Base-by-base conservation (phyloP, 2,113 vertebrate species). In the Acrocephalus kingi region DNA sequence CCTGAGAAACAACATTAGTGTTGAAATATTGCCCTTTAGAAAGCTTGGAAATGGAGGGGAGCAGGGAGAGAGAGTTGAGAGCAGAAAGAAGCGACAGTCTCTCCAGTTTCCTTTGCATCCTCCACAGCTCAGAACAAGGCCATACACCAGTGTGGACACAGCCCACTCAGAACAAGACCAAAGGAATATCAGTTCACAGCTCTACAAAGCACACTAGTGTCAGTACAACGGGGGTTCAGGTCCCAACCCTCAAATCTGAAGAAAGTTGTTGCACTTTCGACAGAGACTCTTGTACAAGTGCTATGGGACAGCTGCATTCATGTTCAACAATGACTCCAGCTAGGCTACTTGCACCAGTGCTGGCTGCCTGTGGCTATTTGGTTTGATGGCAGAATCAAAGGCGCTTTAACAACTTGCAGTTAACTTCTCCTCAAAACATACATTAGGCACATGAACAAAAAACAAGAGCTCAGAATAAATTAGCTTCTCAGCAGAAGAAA, bases 1-100 rank as follows among this genome's bases (percentile, higher is more conserved):
- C 98, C 98, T 98, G 98, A 98, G 98, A 98, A 98, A 98, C 95
- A 99, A 98, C 98, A 98, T 98, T 98, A 98, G 98, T 97, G 97
- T 98, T 97, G 96, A 97, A 95, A 97, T 98, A 98, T 97, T 97
- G 98, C 97, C 98, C 97, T 98, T 98, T 95, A 97, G 95, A 96
- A 97, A 98, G 97, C 97, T 92, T 82, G 96, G 75, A 52, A 89
- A 91, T 90, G 96, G 93, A 94, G 72, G 62, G 75, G 52, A 90
- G 77, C 56, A 49, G 96, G 68, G 71, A 91, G 68, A 84, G 56
- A 41, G 93, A 74, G 77, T 55, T 46, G 71, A 90, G 83, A 90
- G 83, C 88, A 89, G 72, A 88, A 89, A 96, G 97, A 97, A 97
- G 97, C 95, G 43, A 96, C 43, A 93, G 95, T 80, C 95, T 96